Conservation (phyloP, 2,888 invertebrate species). For the Marasmarcha lunaedactyla region DNA sequence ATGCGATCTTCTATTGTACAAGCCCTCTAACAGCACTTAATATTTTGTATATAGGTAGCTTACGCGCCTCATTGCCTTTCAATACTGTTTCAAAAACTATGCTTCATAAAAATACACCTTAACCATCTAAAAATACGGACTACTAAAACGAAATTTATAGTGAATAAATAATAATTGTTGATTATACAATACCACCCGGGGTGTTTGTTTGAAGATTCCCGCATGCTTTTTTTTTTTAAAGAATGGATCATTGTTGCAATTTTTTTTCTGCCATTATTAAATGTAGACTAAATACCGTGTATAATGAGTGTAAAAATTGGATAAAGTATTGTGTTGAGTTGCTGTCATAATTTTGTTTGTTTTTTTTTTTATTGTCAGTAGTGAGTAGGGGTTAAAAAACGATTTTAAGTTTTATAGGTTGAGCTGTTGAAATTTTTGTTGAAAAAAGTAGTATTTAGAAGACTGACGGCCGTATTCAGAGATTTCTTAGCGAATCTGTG, state of each 20-base stretch:
- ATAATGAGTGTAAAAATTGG: constrained; percentile 45
- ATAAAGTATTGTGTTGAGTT: constrained; percentile 25
- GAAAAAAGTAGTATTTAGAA: no score
- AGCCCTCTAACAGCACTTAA: not conserved
- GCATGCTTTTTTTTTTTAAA: constrained; percentile 19
- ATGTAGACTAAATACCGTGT: constrained; percentile 32
- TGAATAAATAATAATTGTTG: constrained; percentile 1
- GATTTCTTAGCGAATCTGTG: no score
- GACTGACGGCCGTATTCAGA: no score
- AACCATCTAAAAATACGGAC: no score
- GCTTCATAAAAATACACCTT: no score
- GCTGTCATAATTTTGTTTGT: constrained; percentile 20
- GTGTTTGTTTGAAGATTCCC: constrained; percentile 33
- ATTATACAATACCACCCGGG: constrained; percentile 30
- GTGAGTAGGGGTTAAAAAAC: no score
- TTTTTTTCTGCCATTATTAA: constrained; percentile 28
- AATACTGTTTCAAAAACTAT: no score
- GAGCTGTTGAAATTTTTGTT: no score
- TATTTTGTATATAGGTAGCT: constrained; percentile 11
- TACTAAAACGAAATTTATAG: no score
- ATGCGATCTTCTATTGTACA: constrained; percentile 3
- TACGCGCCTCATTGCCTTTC: constrained; percentile 10
- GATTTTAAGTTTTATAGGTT: no score
- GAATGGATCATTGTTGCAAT: constrained; percentile 20
- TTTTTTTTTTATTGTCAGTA: constrained; percentile 13